Base-by-base conservation (phyloP, 2,888 invertebrate species). In the Psylliodes chrysocephalus region DNA sequence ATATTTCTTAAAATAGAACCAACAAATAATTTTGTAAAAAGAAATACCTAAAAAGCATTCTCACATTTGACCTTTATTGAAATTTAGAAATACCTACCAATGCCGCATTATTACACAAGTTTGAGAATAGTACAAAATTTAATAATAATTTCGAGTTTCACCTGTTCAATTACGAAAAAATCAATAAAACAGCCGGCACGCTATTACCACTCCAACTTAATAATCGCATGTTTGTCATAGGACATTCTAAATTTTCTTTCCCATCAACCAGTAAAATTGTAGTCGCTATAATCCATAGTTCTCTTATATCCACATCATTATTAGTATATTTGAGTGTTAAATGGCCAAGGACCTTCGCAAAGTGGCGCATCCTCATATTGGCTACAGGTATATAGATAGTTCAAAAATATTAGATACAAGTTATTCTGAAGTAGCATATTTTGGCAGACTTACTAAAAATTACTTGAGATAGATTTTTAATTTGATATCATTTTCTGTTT, bases 131-230 rank as follows among this genome's bases (percentile, higher is more conserved):
- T 33, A 33, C 12, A 18, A 42, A 8, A 18, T 5, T 17, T 18
- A 17, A 42, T 3, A 18, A 42, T 6, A 42, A 42, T 42, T 42
- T 42, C 5, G 1, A 42, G 42, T 42, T 42, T 7, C 42, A 42
- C 42, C 18, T 42, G 18, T 18, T 17, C 42, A 42, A 42, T 42
- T 42, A 42, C n/a, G 17, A 18, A 42, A 42, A 42, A 42, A 42
- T 42, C 42, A 42, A 42, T 42, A 42, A 42, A 42, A 17, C 42
- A 42, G 1, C 17, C 17, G 7, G 18, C 42, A 42, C 18, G 42
- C 42, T 42, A 42, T 42, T 42, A 18, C 42, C 6, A 42, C 18
- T 18, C 18, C 17, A 18, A 42, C 8, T 10, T 42, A 17, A 42
- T 18, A 22, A 35, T 42, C 42, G 42, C 42, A 18, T 42, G 18